phyloP scores from a whole-genome alignment of 2,888 invertebrate species.

The Ochropleura plecta region DNA sequence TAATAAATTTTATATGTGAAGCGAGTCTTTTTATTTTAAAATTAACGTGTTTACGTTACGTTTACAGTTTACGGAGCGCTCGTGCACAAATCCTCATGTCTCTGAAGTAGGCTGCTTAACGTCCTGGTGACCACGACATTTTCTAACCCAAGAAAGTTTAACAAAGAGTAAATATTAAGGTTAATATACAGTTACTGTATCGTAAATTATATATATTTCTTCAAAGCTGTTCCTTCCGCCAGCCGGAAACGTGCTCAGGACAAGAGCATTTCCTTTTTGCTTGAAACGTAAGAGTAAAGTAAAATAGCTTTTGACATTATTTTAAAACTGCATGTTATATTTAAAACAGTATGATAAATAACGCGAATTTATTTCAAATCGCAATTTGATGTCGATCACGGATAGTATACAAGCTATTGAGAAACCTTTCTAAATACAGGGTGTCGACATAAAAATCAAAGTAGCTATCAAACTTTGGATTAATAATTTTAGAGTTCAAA shows the following conservation, averaged over 20 bases:
- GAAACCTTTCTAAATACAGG: not conserved
- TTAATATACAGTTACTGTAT: constrained; percentile 19
- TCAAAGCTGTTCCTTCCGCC: constrained; percentile 56
- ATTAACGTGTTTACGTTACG: too few species aligned
- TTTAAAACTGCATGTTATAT: constrained; percentile 31
- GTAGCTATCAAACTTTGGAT: not conserved
- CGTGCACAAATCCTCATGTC: not conserved
- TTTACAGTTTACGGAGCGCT: too few species aligned
- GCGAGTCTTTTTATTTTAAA: too few species aligned
- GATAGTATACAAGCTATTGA: not conserved
- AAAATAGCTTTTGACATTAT: constrained; percentile 26
- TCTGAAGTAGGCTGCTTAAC: not conserved
- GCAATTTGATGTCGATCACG: not conserved
- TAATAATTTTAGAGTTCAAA: too few species aligned
- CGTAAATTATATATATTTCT: constrained; percentile 44
- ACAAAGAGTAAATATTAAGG: constrained; percentile 21
- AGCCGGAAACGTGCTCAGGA: constrained; percentile 50
- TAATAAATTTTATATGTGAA: too few species aligned
- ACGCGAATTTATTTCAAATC: not conserved
- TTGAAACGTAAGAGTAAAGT: constrained; percentile 30
- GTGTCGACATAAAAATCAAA: not conserved
- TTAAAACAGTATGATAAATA: constrained; percentile 12
- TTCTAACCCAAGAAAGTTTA: not conserved
- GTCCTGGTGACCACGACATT: not conserved
- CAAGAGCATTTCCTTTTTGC: constrained; percentile 56